Base-by-base conservation (phyloP, 2,113 vertebrate species). In the Hydrolagus affinis region DNA sequence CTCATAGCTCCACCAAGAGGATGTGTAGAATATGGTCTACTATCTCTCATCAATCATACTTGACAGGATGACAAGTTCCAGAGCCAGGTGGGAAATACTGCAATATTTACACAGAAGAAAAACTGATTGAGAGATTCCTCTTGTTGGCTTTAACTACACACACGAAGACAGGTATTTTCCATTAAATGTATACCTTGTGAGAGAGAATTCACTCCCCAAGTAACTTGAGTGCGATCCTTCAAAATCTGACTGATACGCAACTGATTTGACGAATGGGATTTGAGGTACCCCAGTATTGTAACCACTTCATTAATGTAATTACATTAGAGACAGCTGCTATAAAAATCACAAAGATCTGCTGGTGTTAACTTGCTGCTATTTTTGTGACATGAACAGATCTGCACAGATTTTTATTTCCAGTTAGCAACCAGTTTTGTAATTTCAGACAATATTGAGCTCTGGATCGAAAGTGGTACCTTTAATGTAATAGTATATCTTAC, bases 1-100 rank as follows among this genome's bases (percentile, higher is more conserved):
- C 14, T 28, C 7, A 80, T 80, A 66, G 60, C 77, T 64, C 77
- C 77, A 64, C 60, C 77, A 64, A 80, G 60, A 80, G 59, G 77
- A 80, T 78, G 30, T 28, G 25, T 64, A 25, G 59, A 44, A 44
- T 28, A 4, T 64, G 2, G 62, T 1, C 23, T 21, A 30, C 56
- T 32, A 2, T 75, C 17, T 75, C 12, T 74, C 14, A 75, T 56
- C 17, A 75, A 11, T 30, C 60, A 25, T n/a, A 25, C 11, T 78
- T 78, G 57, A 25, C 56, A 78, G 7, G n/a, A 2, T 78, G 12
- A 60, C 57, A 60, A 77, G n/a, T 62, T 25, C 4, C 57, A 15
- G n/a, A 60, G 60, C 21, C 10, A 78, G 4, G 15, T 78, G 75
- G 57, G 1, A 62, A 23, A 6, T 11, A 14, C n/a, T 25, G 1